phyloP scores from a whole-genome alignment of 2,113 vertebrate species.

The Xyrauchen texanus region DNA sequence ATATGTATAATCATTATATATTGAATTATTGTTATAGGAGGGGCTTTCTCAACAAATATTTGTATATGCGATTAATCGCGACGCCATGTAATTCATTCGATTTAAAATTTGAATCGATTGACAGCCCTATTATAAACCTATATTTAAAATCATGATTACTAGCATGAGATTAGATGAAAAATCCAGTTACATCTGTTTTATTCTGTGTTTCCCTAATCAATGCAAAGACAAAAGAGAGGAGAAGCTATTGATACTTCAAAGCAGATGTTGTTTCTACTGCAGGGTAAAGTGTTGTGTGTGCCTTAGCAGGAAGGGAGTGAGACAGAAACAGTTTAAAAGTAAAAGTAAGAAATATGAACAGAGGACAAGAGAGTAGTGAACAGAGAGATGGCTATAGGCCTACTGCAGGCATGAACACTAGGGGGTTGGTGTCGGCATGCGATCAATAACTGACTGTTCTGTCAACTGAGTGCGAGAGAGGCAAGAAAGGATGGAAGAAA shows the following conservation, averaged over 20 bases:
- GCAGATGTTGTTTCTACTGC: conserved; percentile 22
- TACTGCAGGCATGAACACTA: conserved; percentile 31
- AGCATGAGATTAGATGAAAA: too few species aligned
- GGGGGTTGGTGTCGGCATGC: conserved; percentile 47
- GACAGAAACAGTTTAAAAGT: conserved; percentile 19
- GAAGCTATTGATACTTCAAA: conserved; percentile 37
- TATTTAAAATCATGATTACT: too few species aligned
- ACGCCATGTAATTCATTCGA: too few species aligned
- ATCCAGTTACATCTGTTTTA: too few species aligned
- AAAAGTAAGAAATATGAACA: conserved; percentile 23
- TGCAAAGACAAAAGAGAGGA: conserved; percentile 36
- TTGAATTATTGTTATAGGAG: too few species aligned
- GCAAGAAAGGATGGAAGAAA: background rate
- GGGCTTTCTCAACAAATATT: too few species aligned
- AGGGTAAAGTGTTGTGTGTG: conserved; percentile 7
- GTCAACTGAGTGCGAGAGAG: conserved; percentile 15
- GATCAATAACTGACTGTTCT: conserved; percentile 44
- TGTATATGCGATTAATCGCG: too few species aligned
- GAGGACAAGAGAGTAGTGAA: background rate
- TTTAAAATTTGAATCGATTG: too few species aligned
- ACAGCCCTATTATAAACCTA: too few species aligned
- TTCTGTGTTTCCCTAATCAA: conserved; percentile 9
- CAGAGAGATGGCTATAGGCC: conserved; percentile 31
- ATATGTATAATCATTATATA: too few species aligned
- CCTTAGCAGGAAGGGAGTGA: conserved; percentile 17